Base-by-base conservation (phyloP, 2,113 vertebrate genomes). In the Thymallus thymallus region DNA sequence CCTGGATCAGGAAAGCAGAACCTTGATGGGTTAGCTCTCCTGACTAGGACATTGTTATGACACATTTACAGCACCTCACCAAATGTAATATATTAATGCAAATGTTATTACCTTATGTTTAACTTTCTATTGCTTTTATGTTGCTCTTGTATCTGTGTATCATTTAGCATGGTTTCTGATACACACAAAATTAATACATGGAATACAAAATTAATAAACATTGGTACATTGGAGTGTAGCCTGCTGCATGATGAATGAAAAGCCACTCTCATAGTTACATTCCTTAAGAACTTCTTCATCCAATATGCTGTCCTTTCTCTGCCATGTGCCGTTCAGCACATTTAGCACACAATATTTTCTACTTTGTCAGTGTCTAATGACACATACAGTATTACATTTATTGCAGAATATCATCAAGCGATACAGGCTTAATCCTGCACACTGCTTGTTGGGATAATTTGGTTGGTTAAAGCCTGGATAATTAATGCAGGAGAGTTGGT, bases 321-420 rank as follows among this genome's bases (percentile, higher is more conserved):
- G 35, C 35, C 35, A 0, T 2, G 35, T 41, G 7, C 35, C 77
- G 68, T 87, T 89, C 82, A 75, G 85, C 73, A 80, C 76, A 83
- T 82, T 85, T 82, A 72, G 84, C 79, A 84, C 77, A 87, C 79
- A 88, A 86, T 77, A 90, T 83, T 86, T 77, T 79, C 83, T 85
- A 84, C 85, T 91, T 91, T 87, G 85, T 91, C 91, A 92, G 81
- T 85, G 90, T 89, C 90, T 88, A 82, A 85, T 82, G 88, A 84
- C 85, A 89, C 78, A 82, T 84, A 10, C 35, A 41, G 35, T 10
- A 78, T 87, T 82, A 67, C 56, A 84, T 79, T 80, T 81, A 72
- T 65, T 76, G 82, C 81, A 88, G 86, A 87, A 86, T 88, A 86
- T 86, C 86, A 89, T 84, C 84, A 88, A 86, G 81, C 83, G 80